Evolutionary conservation across 2,797 vertebrate species (phyloP).

Genomic region (Otus scops): DNA sequence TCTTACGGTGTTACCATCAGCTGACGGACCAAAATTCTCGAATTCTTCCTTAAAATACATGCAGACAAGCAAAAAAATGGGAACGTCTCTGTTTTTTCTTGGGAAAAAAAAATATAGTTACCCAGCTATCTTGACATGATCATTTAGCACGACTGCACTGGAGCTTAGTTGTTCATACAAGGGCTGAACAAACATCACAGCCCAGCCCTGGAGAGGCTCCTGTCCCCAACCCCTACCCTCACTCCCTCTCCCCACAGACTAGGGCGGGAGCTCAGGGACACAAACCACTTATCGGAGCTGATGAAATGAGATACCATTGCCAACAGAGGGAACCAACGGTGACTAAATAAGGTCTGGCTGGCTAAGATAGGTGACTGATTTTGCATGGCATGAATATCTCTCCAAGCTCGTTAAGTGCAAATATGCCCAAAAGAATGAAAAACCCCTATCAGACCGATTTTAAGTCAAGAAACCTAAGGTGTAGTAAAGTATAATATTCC

Average conservation of each 20-base stretch:
- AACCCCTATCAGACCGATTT: background rate
- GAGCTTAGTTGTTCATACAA: background rate
- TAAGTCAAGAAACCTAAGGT: slow-evolving; percentile 37
- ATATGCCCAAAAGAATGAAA: slow-evolving; percentile 32
- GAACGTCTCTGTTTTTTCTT: background rate
- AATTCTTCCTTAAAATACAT: background rate
- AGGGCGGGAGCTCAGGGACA: background rate
- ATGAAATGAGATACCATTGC: background rate
- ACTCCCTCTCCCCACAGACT: background rate
- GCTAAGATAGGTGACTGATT: slow-evolving; percentile 9
- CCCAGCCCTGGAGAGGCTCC: background rate
- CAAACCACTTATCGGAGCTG: background rate
- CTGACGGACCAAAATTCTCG: background rate
- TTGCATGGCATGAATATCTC: background rate
- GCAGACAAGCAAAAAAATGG: background rate
- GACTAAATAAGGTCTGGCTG: background rate
- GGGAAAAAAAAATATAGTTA: background rate
- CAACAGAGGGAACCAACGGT: background rate
- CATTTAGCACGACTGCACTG: background rate
- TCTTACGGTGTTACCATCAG: background rate
- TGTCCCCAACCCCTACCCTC: background rate
- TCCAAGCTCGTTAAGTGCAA: slow-evolving; percentile 26
- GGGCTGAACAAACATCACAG: background rate
- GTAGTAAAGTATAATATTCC: background rate
- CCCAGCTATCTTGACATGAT: background rate